Percentiles rank a stretch among this genome's conserved stretches.
Conservation (phyloP, 1,140 invertebrate species). For the Leptinotarsa undecemlineata region DNA sequence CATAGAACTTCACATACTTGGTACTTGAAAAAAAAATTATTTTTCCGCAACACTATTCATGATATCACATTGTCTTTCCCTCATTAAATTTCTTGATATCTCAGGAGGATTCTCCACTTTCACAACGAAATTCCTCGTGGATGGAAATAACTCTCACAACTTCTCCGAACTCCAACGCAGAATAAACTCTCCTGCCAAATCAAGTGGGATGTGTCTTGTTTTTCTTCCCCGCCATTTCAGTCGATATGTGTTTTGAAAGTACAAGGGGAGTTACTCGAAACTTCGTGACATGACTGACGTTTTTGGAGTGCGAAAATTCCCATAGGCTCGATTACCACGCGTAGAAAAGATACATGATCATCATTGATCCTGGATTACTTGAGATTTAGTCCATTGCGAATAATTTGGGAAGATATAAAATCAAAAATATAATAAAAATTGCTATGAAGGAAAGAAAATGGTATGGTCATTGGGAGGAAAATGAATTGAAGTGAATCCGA, state of each 20-base stretch:
- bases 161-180: neutral
- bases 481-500: no score
- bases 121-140: neutral
- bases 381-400: no score
- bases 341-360: neutral
- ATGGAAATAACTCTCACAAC: neutral
- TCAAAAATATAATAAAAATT: no score
- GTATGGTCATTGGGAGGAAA: no score
- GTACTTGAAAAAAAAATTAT: no score
- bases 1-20: no score
- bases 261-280: constrained; percentile 9
- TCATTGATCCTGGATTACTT: no score
- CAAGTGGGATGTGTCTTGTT: constrained; percentile 1
- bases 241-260: constrained; percentile 4
- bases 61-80: neutral
- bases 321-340: neutral
- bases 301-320: neutral
- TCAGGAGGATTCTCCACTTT: neutral
- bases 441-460: no score
- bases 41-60: neutral
- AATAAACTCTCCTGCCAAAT: neutral
- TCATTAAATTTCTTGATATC: neutral
- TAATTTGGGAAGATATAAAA: no score
- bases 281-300: constrained; percentile 9
- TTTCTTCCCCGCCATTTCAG: neutral